These are phyloP conservation scores for Pangasius macronema DNA, from an alignment of 2,797 vertebrate species.

Conservation along the genomic window DNA sequence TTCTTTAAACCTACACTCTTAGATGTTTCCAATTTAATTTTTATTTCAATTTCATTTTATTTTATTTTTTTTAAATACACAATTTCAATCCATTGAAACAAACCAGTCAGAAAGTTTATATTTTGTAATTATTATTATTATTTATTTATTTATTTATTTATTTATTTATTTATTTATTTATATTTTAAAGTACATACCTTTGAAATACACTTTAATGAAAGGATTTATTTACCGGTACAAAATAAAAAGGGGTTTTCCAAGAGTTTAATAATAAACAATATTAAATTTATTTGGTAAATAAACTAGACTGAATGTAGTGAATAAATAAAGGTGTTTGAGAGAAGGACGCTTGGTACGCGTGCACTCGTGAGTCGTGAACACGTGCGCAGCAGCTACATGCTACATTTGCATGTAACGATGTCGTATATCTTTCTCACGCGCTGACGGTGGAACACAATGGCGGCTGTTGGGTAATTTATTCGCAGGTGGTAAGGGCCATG, in stretches of 20 bases:
- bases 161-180: too few relatives aligned
- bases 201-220: too few relatives aligned
- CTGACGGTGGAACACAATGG: slow-evolving; percentile 8
- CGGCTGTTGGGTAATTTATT: slow-evolving; percentile 37
- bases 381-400: neutral
- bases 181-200: too few relatives aligned
- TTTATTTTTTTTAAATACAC: neutral
- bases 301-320: neutral
- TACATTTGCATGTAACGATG: neutral
- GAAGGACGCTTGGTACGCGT: neutral
- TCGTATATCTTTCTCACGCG: slow-evolving; percentile 10
- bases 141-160: neutral
- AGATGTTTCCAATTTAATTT: neutral
- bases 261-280: too few relatives aligned
- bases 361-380: neutral
- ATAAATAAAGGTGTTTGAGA: neutral
- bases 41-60: neutral
- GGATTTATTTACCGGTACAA: too few relatives aligned
- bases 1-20: neutral
- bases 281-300: too few relatives aligned
- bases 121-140: neutral
- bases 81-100: neutral
- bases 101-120: neutral
- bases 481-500: slow-evolving; percentile 40
- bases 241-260: too few relatives aligned